Percentiles rank a stretch among this genome's conserved stretches.
Conservation (phyloP, 1,140 invertebrate genomes). For the Orius laevigatus region DNA sequence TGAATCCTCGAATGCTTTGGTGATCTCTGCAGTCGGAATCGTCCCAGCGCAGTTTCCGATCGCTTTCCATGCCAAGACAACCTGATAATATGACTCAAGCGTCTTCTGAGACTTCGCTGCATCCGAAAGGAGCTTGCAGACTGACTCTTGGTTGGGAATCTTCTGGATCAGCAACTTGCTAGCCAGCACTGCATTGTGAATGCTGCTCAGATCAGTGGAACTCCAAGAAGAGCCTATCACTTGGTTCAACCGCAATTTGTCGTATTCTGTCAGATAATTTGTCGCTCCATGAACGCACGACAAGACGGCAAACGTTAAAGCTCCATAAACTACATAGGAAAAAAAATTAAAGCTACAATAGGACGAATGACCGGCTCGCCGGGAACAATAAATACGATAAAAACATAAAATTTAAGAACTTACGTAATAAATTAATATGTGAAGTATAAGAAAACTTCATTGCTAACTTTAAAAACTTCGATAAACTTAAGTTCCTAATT, state of each 20-base stretch:
- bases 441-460: no score
- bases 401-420: no score
- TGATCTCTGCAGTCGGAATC: constrained; percentile 22
- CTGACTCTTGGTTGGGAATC: constrained; percentile 32
- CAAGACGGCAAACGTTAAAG: no score
- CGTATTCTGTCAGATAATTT: constrained; percentile 29
- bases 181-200: constrained; percentile 39
- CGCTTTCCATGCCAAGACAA: constrained; percentile 31
- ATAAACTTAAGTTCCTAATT: no score
- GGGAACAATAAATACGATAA: no score
- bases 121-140: constrained; percentile 33
- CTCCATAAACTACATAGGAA: no score
- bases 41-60: constrained; percentile 29
- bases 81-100: constrained; percentile 36
- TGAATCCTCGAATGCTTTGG: constrained; percentile 26
- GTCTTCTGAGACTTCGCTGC: constrained; percentile 25
- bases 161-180: constrained; percentile 32
- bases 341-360: no score
- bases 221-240: constrained; percentile 36
- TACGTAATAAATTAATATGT: no score
- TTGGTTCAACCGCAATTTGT: constrained; percentile 33
- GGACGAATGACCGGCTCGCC: no score
- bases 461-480: no score
- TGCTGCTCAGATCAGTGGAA: constrained; percentile 31
- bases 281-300: background rate